Conservation (phyloP, 2,888 invertebrate genomes). For the Latrodectus hesperus region DNA sequence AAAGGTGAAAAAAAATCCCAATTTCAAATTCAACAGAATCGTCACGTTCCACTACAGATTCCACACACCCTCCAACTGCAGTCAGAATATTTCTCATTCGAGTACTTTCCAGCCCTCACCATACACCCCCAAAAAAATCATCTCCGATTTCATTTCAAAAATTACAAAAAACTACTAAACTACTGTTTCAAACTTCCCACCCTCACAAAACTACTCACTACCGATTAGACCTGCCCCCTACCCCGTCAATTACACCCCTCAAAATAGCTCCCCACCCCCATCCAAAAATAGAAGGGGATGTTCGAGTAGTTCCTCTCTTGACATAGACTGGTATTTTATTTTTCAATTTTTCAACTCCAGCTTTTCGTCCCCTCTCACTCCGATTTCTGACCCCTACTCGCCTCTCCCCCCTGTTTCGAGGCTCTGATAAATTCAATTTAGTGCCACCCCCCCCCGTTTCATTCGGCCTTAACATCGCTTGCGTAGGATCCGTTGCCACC, state of each 20-base stretch:
- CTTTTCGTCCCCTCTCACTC: constrained; percentile 23
- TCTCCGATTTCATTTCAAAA: constrained; percentile 61
- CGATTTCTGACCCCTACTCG: constrained; percentile 12
- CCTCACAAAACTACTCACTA: constrained; percentile 12
- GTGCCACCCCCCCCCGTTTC: neutral
- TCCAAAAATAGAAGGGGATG: constrained; percentile 14
- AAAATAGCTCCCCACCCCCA: neutral
- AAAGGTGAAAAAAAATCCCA: neutral
- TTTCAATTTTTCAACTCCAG: constrained; percentile 55
- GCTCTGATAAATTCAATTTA: constrained; percentile 31
- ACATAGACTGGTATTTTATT: constrained; percentile 43
- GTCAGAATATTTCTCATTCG: neutral
- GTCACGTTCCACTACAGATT: neutral
- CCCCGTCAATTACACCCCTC: constrained; percentile 10
- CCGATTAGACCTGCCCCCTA: constrained; percentile 20
- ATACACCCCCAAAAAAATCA: neutral
- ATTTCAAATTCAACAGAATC: neutral
- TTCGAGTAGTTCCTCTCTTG: constrained; percentile 4
- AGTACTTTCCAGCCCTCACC: neutral
- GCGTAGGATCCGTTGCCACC: constrained; percentile 11
- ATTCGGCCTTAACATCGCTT: constrained; percentile 2
- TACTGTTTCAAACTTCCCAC: constrained; percentile 21
- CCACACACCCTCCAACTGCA: neutral
- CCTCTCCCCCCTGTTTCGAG: neutral
- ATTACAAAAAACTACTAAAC: constrained; percentile 46